Conservation (phyloP, 2,888 invertebrate genomes). For the Pandemis cinnamomeana region DNA sequence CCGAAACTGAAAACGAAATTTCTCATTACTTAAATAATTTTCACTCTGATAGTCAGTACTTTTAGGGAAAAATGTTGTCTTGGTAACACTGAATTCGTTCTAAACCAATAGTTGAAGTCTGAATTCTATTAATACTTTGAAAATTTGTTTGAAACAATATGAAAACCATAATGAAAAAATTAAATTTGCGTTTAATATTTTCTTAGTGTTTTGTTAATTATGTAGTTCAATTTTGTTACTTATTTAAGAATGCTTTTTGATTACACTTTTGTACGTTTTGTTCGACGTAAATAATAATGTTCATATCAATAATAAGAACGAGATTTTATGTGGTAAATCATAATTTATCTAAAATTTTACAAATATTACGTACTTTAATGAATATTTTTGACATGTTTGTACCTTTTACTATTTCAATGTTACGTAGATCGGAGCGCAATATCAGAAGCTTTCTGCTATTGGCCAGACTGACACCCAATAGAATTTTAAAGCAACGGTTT, state of each 20-base stretch:
- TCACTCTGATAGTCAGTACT: no score
- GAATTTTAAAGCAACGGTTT: conserved; percentile 78
- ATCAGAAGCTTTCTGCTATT: conserved; percentile 54
- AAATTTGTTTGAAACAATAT: no score
- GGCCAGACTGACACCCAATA: conserved; percentile 64
- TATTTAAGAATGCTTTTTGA: conserved; percentile 3
- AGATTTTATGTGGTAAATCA: background rate
- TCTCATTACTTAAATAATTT: no score
- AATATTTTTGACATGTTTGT: background rate
- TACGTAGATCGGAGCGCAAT: conserved; percentile 54
- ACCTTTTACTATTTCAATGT: background rate
- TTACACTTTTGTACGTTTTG: background rate
- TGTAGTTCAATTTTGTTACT: background rate
- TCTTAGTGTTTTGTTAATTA: no score
- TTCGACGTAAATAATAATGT: background rate
- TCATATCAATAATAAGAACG: no score
- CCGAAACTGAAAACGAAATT: no score
- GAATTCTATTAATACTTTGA: no score
- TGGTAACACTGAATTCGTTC: no score
- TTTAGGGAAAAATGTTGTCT: no score
- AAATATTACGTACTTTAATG: background rate
- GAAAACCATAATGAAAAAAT: background rate
- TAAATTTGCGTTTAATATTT: no score
- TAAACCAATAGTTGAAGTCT: no score
- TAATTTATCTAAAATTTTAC: background rate